A percentile compares a stretch with the other conserved stretches of the same genome.
phyloP scores from a whole-genome alignment of 2,888 invertebrate species.

The Hemithea aestivaria region DNA sequence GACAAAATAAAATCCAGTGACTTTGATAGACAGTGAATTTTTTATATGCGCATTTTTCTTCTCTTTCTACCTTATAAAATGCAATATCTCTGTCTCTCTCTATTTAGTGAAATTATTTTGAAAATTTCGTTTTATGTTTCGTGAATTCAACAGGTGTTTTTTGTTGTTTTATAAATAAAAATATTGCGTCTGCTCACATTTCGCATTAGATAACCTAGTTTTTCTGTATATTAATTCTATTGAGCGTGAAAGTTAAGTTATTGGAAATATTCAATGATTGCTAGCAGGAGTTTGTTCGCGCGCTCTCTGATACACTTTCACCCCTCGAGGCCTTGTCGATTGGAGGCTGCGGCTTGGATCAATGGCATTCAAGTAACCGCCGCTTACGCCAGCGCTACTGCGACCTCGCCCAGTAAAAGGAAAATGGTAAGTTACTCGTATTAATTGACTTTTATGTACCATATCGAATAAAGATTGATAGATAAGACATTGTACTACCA shows the following conservation, averaged over 20 bases:
- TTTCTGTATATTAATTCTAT: too few species aligned
- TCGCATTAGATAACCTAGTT: too few species aligned
- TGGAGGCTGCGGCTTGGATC: slow-evolving; percentile 47
- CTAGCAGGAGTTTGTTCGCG: slow-evolving; percentile 35
- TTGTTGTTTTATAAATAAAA: slow-evolving; percentile 3
- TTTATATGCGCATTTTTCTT: neutral
- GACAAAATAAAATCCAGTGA: neutral
- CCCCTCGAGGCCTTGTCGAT: slow-evolving; percentile 48
- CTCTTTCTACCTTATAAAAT: neutral
- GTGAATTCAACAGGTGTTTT: slow-evolving; percentile 9
- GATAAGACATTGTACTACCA: too few species aligned
- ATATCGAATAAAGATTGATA: too few species aligned
- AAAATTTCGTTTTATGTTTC: neutral
- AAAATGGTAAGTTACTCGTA: slow-evolving; percentile 58
- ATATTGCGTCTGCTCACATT: neutral
- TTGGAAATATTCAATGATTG: slow-evolving; percentile 14
- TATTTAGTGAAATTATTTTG: neutral
- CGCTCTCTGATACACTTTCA: slow-evolving; percentile 70
- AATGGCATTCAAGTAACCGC: slow-evolving; percentile 51
- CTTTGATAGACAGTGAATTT: neutral
- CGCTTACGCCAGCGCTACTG: slow-evolving; percentile 46
- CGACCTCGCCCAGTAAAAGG: slow-evolving; percentile 51
- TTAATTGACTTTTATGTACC: slow-evolving; percentile 1
- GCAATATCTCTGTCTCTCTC: slow-evolving; percentile 1
- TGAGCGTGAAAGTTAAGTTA: neutral